These are phyloP conservation scores for Rhombomys opimus DNA, from an alignment of 2,113 vertebrate species.

Conservation along the genomic window DNA sequence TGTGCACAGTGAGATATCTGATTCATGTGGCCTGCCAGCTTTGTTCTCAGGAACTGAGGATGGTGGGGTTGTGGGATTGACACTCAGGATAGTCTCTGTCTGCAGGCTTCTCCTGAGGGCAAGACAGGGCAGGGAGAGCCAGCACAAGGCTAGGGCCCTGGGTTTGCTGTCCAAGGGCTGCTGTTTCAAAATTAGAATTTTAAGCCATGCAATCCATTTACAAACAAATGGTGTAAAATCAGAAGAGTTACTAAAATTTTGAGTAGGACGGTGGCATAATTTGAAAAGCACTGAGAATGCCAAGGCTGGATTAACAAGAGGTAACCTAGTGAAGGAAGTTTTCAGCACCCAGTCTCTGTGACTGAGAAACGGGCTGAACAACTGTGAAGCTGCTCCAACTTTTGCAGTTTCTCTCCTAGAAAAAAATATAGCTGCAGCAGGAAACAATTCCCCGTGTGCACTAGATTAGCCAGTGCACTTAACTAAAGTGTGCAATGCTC, in stretches of 20 bases:
- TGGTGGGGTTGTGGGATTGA: conserved; percentile 20
- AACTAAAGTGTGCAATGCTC: conserved; percentile 8
- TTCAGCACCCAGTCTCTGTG: not conserved
- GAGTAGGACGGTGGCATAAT: not conserved
- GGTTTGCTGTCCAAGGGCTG: conserved; percentile 40
- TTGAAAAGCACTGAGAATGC: conserved; percentile 6
- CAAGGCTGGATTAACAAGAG: not conserved
- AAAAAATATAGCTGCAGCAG: not conserved
- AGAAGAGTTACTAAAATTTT: conserved; percentile 19
- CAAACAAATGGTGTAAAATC: conserved; percentile 34
- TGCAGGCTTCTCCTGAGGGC: not conserved
- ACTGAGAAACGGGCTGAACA: not conserved
- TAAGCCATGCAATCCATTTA: not conserved
- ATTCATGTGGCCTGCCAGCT: conserved; percentile 31
- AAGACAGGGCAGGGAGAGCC: not conserved
- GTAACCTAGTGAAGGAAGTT: not conserved
- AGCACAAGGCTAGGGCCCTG: conserved; percentile 43
- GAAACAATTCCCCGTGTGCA: not conserved
- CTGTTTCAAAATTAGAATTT: conserved; percentile 46
- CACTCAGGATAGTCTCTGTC: conserved; percentile 64
- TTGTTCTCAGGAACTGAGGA: conserved; percentile 54
- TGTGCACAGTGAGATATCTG: conserved; percentile 33
- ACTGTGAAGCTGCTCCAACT: not conserved
- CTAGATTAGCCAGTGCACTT: conserved; percentile 1
- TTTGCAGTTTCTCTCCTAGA: not conserved